Conservation (phyloP, 2,797 vertebrate genomes). For the Staurois parvus region DNA sequence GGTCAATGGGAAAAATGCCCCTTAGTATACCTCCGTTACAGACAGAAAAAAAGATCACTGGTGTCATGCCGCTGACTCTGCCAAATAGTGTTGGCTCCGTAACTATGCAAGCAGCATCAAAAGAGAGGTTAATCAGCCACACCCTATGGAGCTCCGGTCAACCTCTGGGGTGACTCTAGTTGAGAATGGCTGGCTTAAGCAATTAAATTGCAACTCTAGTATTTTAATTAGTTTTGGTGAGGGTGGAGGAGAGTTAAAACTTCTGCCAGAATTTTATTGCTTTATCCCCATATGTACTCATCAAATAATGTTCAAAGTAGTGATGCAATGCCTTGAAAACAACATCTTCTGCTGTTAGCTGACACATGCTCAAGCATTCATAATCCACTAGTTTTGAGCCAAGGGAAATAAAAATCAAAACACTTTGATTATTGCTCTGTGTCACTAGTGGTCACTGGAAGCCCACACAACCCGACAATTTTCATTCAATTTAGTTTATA, state of each 20-base stretch:
- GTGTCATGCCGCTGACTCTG: too few relatives aligned
- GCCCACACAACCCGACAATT: background rate
- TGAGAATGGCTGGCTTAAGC: too few relatives aligned
- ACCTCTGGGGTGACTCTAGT: too few relatives aligned
- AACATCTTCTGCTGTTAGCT: background rate
- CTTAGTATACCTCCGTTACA: too few relatives aligned
- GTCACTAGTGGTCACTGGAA: conserved; percentile 4
- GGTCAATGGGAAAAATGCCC: too few relatives aligned
- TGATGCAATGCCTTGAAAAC: background rate
- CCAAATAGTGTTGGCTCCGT: too few relatives aligned
- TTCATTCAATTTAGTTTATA: background rate
- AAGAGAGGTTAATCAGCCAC: too few relatives aligned
- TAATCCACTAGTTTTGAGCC: background rate
- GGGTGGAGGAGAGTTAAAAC: background rate
- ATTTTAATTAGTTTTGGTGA: background rate
- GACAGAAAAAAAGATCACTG: too few relatives aligned
- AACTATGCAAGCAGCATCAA: too few relatives aligned
- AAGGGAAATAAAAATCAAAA: background rate
- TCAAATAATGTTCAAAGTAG: background rate
- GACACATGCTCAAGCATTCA: too few relatives aligned
- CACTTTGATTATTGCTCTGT: background rate
- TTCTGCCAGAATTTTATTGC: background rate
- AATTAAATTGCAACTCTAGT: background rate
- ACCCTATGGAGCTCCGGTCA: too few relatives aligned
- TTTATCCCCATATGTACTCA: background rate